A percentile compares a stretch with the other conserved stretches of the same genome.
Evolutionary conservation across 2,113 vertebrate genomes (phyloP).

Genomic region (Hiodon tergisus): DNA sequence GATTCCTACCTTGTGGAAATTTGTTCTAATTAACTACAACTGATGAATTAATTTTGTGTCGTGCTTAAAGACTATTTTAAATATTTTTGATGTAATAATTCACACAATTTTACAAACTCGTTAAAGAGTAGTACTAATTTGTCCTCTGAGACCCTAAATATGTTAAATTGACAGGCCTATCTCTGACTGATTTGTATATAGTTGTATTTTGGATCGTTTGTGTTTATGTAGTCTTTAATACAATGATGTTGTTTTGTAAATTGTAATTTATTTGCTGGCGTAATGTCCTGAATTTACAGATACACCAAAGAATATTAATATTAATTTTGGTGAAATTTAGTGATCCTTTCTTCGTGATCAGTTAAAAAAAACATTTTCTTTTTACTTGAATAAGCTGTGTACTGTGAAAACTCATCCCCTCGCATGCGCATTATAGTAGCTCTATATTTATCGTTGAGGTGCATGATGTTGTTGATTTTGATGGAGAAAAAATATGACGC

Average conservation of each 20-base stretch:
- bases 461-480: slow-evolving; percentile 78
- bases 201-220: slow-evolving; percentile 81
- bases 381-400: slow-evolving; percentile 91
- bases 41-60: slow-evolving; percentile 57
- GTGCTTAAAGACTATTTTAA: slow-evolving; percentile 74
- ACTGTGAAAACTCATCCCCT: slow-evolving; percentile 77
- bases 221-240: slow-evolving; percentile 82
- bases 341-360: slow-evolving; percentile 75
- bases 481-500: slow-evolving; percentile 48
- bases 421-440: slow-evolving; percentile 78
- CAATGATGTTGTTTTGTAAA: slow-evolving; percentile 90
- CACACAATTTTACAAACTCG: slow-evolving; percentile 65
- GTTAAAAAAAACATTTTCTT: slow-evolving; percentile 68
- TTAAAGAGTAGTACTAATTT: slow-evolving; percentile 78
- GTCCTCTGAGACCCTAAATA: slow-evolving; percentile 85
- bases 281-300: slow-evolving; percentile 78
- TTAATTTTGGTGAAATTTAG: slow-evolving; percentile 85
- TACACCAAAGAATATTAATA: slow-evolving; percentile 95
- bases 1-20: slow-evolving; percentile 54
- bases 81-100: slow-evolving; percentile 71
- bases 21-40: slow-evolving; percentile 50
- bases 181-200: slow-evolving; percentile 82
- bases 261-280: slow-evolving; percentile 97
- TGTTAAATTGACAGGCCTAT: slow-evolving; percentile 64
- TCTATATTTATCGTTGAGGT: slow-evolving; percentile 72